phyloP scores from a whole-genome alignment of 2,888 invertebrate species.

The Tinea semifulvella region DNA sequence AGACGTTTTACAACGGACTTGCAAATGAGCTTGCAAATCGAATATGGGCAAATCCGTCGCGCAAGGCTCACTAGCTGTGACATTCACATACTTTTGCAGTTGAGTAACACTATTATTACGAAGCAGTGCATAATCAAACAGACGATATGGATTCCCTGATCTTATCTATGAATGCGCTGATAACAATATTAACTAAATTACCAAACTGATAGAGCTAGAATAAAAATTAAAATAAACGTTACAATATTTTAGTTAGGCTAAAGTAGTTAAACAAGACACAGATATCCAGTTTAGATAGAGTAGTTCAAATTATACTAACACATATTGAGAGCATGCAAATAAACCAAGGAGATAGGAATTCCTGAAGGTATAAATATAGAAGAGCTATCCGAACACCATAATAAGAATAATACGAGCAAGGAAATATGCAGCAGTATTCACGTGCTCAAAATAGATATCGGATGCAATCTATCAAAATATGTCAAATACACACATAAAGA shows the following conservation, averaged over 20 bases:
- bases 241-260: too few species aligned
- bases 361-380: conserved; percentile 1
- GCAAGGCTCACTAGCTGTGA: conserved; percentile 50
- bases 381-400: conserved; percentile 3
- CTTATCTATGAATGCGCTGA: background rate
- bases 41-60: conserved; percentile 50
- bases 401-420: conserved; percentile 2
- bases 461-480: conserved; percentile 1
- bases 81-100: conserved; percentile 30
- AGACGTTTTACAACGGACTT: conserved; percentile 27
- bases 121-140: conserved; percentile 1
- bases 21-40: conserved; percentile 50
- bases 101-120: conserved; percentile 13
- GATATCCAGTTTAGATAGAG: too few species aligned
- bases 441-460: background rate
- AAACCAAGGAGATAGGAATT: background rate
- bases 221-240: too few species aligned
- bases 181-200: background rate
- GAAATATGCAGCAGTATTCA: background rate
- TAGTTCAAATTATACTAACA: background rate
- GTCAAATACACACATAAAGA: background rate
- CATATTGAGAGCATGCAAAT: conserved; percentile 5
- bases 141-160: background rate
- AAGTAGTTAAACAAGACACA: too few species aligned
- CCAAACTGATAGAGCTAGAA: background rate